Conservation (phyloP, 2,797 vertebrate genomes). For the Oreochromis grahami region DNA sequence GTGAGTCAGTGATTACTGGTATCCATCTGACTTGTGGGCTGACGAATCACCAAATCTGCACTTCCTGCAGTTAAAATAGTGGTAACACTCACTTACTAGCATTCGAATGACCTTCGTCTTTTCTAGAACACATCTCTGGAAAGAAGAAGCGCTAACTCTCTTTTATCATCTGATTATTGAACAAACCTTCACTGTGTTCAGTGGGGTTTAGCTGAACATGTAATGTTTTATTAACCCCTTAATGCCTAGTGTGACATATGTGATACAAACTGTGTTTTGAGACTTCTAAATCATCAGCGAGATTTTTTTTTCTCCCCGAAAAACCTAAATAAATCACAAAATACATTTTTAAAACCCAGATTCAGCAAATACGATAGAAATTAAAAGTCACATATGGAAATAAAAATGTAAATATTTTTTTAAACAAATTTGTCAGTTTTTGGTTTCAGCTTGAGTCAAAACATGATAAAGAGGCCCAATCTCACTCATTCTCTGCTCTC, state of each 20-base stretch:
- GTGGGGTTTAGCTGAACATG: neutral
- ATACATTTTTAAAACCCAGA: neutral
- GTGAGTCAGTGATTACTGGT: slow-evolving; percentile 56
- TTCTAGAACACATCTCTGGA: neutral
- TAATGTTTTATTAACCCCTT: neutral
- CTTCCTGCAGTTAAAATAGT: slow-evolving; percentile 7
- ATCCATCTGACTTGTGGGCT: neutral
- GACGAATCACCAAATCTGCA: slow-evolving; percentile 3
- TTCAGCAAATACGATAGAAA: neutral
- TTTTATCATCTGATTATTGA: neutral
- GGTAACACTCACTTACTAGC: neutral
- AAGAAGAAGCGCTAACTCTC: neutral
- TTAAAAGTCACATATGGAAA: neutral
- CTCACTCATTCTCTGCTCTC: neutral
- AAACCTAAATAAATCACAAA: neutral
- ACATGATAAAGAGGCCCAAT: neutral
- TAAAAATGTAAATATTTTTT: neutral
- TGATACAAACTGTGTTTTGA: neutral
- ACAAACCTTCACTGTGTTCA: neutral
- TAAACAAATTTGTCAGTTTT: neutral
- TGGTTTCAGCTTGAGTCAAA: neutral
- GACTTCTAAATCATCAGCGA: neutral
- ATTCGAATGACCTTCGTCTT: neutral
- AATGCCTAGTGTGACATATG: neutral
- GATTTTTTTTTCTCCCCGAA: neutral